Evolutionary conservation across 2,113 vertebrate genomes (phyloP), one percentile per base, ranked within the genome.

Genomic region (Chaetura pelagica): DNA sequence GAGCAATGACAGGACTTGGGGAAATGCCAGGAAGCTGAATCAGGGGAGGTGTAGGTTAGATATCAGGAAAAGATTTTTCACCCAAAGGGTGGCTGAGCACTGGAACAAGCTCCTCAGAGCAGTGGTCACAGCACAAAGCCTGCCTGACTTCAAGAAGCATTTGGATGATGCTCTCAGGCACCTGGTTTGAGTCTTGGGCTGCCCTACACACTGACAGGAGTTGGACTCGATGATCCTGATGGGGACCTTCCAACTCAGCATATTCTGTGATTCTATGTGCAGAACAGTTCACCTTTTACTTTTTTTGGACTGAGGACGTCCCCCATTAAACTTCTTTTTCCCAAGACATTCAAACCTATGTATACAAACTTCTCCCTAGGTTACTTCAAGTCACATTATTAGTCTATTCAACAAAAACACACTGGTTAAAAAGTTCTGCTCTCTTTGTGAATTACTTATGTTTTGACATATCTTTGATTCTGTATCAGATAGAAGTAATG

Each of bases 401-500:
- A 67, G 35, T 48, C 24, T 67, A 61, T 26, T 55, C 34, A 84
- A 63, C 7, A 46, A 72, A 76, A 52, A 3, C 7, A 9, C 4
- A 35, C 23, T 38, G 6, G 9, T 73, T 18, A 61, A 18, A 72
- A 58, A 38, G 7, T 27, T 69, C 4, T 69, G 22, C 16, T 93
- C 30, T 66, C 76, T 52, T 12, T 89, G 38, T 71, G 34, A 94
- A 78, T 42, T 84, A 48, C 0, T 40, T 32, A 57, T 21, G 15
- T 64, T 92, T 42, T 72, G 61, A 93, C 89, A 96, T 52, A 30
- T 9, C 6, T 92, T 87, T 91, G 40, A 49, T 82, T 91, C n/a
- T 59, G 20, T 26, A 48, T 59, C 21, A 75, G 38, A 24, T 7
- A 55, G 72, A 94, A 62, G 12, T 59, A 67, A 6, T 59, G 13